Base-by-base conservation (phyloP, 1,140 invertebrate genomes). In the Drosophila ananassae region DNA sequence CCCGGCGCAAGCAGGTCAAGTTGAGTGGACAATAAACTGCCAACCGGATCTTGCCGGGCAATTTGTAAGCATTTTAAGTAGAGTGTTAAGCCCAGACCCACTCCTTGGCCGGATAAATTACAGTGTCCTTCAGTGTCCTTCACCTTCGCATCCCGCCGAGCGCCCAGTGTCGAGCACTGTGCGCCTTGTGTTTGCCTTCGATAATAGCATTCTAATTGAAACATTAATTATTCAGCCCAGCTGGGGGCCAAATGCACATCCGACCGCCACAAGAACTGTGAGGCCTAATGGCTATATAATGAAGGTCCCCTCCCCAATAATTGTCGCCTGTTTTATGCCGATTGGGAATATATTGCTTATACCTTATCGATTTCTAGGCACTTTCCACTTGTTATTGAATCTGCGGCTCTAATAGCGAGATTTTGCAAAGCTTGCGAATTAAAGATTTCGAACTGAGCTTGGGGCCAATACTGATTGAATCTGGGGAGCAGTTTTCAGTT, bases 161-260 rank as follows among this genome's bases (percentile, higher is more conserved):
- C 37, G 22, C 2, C 34, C 1, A n/a, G 34, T 3, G 34, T 10
- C 34, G 10, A 12, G 34, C 10, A 2, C 34, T 10, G 54, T 47
- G 57, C 37, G 17, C 47, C 52, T 60, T 51, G 32, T 60, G 66
- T 56, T 71, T 66, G 66, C 74, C 67, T 67, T 56, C 61, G 58
- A 71, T 89, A 87, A 87, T 79, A 66, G 63, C 77, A 89, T 79
- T 87, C 72, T 87, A 87, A 87, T 87, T 89, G 83, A 89, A 87
- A 83, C 79, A 89, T 87, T 83, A 87, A 89, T 83, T 89, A 87
- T 87, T 89, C 28, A 83, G 60, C 39, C 41, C n/a, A 69, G 66
- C 44, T 12, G 50, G 5, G 53, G 48, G 24, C 50, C 63, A 63
- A 74, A 62, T 69, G 69, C 37, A 67, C 32, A 74, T 22, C 52